Base-by-base conservation (phyloP, 2,888 invertebrate genomes). In the Orthosia cruda region DNA sequence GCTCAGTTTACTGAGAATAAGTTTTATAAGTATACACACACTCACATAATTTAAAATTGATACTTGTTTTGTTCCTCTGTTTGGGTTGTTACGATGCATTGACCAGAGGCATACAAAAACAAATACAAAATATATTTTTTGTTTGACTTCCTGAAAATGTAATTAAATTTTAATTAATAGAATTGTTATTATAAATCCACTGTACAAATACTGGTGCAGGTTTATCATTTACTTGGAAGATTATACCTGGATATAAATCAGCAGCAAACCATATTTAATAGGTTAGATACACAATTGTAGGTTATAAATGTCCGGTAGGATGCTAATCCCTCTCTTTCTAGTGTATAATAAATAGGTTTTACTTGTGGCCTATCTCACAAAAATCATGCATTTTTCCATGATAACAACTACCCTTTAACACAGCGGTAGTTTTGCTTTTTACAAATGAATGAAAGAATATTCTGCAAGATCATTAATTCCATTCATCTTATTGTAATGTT, bases 211-310 rank as follows among this genome's bases (percentile, higher is more conserved):
- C 40, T 40, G 7, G 12, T 16, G 4, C n/a, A 45, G 15, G 15
- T n/a, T 32, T 16, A 9, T 23, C 4, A 47, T 11, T 4, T 40
- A 45, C 11, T 26, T 47, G 15, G n/a, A 16, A 72, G 4, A 20
- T 32, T 49, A 23, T 18, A 15, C 13, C 15, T 3, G n/a, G n/a
- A n/a, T 0, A 11, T 50, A 58, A 13, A 18, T 15, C 45, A 20
- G 18, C 52, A 32, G 18, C 15, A 47, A 32, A 61, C 4, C 0
- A 47, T 54, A 50, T 47, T 15, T 0, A 54, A 3, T 47, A 76
- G 49, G 18, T 57, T 65, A 59, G 16, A 26, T 16, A 20, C 2
- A 45, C 20, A 12, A 65, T 76, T 76, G 4, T 77, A 66, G 77
- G 67, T 58, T 74, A 67, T 58, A 52, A 50, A 4, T 52, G 4